phyloP scores from a whole-genome alignment of 2,888 invertebrate species.

The Drepanosiphum platanoidis region DNA sequence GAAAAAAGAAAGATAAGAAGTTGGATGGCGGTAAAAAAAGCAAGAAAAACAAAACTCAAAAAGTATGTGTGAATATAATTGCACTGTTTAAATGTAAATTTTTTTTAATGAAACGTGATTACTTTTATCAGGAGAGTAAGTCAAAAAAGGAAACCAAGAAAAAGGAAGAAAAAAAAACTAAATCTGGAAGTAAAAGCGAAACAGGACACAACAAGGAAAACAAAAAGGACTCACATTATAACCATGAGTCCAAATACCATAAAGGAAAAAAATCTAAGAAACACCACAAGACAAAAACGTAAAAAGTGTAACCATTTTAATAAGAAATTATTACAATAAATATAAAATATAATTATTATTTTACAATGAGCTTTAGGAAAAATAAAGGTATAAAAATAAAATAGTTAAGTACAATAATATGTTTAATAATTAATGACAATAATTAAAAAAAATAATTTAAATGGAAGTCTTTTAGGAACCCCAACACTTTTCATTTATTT shows the following conservation, averaged over 20 bases:
- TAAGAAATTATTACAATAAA: constrained; percentile 49
- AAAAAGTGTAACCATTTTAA: constrained; percentile 31
- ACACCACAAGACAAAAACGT: constrained; percentile 15
- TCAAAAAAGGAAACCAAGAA: constrained; percentile 39
- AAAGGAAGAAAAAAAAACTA: constrained; percentile 31
- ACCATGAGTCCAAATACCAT: constrained; percentile 26
- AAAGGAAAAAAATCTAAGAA: constrained; percentile 47
- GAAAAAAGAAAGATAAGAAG: constrained; percentile 67
- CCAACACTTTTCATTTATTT: constrained; percentile 1
- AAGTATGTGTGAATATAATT: not conserved
- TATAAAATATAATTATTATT: constrained; percentile 35
- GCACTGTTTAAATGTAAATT: not conserved
- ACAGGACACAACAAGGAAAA: constrained; percentile 37
- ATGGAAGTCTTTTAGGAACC: constrained; percentile 3
- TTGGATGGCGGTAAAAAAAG: not conserved
- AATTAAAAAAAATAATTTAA: not conserved
- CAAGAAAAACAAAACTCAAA: constrained; percentile 32
- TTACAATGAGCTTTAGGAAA: constrained; percentile 24
- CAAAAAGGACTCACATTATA: constrained; percentile 33
- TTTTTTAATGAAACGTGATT: not conserved
- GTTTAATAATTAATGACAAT: constrained; percentile 4
- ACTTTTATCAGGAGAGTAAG: constrained; percentile 21
- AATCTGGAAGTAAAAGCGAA: constrained; percentile 47
- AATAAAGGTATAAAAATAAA: constrained; percentile 36
- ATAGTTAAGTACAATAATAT: constrained; percentile 47